phyloP scores from a whole-genome alignment of 2,113 vertebrate genomes.

The Ctenomys sociabilis region DNA sequence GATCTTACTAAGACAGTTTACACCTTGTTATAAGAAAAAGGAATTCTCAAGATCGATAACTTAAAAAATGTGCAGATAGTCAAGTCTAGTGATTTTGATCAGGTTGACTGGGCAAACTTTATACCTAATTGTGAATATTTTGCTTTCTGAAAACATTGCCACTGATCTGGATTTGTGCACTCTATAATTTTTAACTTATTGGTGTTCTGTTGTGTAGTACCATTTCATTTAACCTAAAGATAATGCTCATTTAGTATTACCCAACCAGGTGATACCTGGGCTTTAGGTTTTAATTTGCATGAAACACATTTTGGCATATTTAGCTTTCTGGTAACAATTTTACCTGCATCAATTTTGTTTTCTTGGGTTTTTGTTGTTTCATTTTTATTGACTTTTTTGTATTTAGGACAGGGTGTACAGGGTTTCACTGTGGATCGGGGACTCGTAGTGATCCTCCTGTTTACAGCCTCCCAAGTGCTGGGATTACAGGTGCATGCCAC shows the following conservation, averaged over 20 bases:
- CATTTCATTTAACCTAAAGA: constrained; percentile 87
- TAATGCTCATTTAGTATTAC: constrained; percentile 86
- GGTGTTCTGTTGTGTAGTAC: constrained; percentile 85
- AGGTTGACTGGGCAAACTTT: constrained; percentile 78
- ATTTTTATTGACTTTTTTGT: no score
- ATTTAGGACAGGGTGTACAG: no score
- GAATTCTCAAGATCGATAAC: constrained; percentile 73
- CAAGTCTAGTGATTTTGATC: constrained; percentile 72
- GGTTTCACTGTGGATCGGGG: no score
- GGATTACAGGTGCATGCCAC: no score
- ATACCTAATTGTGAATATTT: constrained; percentile 79
- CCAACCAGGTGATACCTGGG: constrained; percentile 88
- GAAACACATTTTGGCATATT: constrained; percentile 89
- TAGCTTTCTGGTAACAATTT: constrained; percentile 86
- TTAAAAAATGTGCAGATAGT: background rate
- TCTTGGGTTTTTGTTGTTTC: constrained; percentile 59
- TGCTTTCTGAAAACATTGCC: constrained; percentile 83
- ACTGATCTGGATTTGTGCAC: constrained; percentile 85
- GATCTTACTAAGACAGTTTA: constrained; percentile 75
- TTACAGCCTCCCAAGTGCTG: no score
- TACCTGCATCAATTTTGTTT: constrained; percentile 86
- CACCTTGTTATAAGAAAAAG: constrained; percentile 78
- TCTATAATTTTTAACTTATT: constrained; percentile 89
- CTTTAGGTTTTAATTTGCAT: constrained; percentile 90
- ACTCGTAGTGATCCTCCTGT: no score